Conservation (phyloP, 1,140 invertebrate genomes). For the Drosophila bocqueti region DNA sequence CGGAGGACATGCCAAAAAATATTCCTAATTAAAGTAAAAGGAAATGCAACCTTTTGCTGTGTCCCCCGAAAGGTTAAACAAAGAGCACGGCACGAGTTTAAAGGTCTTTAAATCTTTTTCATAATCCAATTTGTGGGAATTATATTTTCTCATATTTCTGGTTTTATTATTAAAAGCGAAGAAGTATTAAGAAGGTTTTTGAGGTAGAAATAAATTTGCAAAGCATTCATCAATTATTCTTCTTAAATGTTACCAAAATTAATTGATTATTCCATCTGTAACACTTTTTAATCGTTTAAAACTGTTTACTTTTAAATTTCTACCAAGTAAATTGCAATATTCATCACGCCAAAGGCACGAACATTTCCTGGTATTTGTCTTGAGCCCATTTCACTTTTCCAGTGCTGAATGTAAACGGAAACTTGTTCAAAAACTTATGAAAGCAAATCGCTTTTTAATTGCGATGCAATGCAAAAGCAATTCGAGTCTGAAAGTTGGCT, state of each 20-base stretch:
- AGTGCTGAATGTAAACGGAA: neutral
- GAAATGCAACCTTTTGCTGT: neutral
- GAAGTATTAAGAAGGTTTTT: neutral
- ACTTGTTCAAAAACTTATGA: neutral
- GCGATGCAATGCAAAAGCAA: neutral
- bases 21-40: slow-evolving; percentile 12
- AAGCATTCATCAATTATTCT: too few species aligned
- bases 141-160: neutral
- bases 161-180: neutral
- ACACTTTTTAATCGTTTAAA: neutral
- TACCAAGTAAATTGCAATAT: neutral
- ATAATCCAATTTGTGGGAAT: neutral
- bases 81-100: neutral
- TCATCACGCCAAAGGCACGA: neutral
- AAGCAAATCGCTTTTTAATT: slow-evolving; percentile 16
- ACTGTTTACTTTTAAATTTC: neutral
- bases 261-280: neutral
- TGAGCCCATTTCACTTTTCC: slow-evolving; percentile 4
- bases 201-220: too few species aligned
- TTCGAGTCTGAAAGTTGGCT: slow-evolving; percentile 11
- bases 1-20: slow-evolving; percentile 1
- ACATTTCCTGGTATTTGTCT: slow-evolving; percentile 5
- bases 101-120: neutral
- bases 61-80: slow-evolving; percentile 1
- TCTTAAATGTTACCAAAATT: neutral